phyloP scores from a whole-genome alignment of 2,113 vertebrate species.

The Apistogramma diplotaenia region DNA sequence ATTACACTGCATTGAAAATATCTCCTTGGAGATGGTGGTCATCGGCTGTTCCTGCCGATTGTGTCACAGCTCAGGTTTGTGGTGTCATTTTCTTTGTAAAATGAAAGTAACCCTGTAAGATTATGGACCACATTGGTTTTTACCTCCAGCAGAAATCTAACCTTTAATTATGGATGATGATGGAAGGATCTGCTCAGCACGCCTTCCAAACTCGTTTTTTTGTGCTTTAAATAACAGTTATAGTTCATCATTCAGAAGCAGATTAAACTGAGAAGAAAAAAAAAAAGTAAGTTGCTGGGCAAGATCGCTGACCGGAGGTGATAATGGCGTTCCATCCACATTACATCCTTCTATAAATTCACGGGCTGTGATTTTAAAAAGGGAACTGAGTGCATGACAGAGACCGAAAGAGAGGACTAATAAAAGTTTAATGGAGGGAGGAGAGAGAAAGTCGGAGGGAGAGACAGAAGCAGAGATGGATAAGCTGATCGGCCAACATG shows the following conservation, averaged over 20 bases:
- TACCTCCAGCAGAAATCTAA: not conserved
- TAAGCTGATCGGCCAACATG: slow-evolving; percentile 25
- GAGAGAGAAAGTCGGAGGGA: not conserved
- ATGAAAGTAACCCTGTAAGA: not conserved
- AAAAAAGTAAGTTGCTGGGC: not conserved
- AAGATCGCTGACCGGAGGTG: not conserved
- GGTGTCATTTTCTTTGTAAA: not conserved
- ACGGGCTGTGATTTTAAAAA: slow-evolving; percentile 41
- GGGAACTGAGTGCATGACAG: not conserved
- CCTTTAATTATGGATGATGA: not conserved
- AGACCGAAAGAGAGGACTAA: slow-evolving; percentile 27
- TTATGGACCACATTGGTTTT: not conserved
- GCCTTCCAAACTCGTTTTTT: not conserved
- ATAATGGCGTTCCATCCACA: slow-evolving; percentile 7
- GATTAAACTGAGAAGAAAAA: not conserved
- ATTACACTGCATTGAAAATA: not conserved
- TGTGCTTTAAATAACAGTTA: not conserved
- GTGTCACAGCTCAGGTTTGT: not conserved
- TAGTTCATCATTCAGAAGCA: not conserved
- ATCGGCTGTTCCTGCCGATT: too few relatives aligned
- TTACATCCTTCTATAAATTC: slow-evolving; percentile 37
- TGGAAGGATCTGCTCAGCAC: not conserved
- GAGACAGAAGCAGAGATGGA: slow-evolving; percentile 41
- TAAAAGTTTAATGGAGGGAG: slow-evolving; percentile 47
- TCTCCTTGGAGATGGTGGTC: not conserved